phyloP scores from a whole-genome alignment of 1,140 invertebrate genomes.

The Drosophila ironensis region DNA sequence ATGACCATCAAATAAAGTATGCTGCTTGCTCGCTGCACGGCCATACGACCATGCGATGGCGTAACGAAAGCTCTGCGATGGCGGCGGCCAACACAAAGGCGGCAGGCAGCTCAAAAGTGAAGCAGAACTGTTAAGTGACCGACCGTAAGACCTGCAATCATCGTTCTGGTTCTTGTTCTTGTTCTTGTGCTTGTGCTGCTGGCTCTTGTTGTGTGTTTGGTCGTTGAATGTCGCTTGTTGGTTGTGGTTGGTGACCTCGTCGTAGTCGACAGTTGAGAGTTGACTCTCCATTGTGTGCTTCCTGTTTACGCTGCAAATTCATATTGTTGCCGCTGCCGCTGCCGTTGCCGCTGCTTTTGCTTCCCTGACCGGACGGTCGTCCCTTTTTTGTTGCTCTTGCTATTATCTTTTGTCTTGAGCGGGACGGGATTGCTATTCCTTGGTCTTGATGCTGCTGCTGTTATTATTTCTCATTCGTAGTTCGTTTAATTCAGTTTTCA shows the following conservation, averaged over 20 bases:
- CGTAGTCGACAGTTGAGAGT: slow-evolving; percentile 76
- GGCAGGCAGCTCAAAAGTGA: slow-evolving; percentile 56
- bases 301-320: slow-evolving; percentile 72
- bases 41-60: too few species aligned
- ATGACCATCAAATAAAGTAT: slow-evolving; percentile 81
- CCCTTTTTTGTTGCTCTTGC: slow-evolving; percentile 43
- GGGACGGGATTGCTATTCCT: slow-evolving; percentile 32
- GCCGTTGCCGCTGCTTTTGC: slow-evolving; percentile 26
- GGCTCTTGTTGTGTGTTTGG: slow-evolving; percentile 35
- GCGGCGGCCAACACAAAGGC: not conserved
- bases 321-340: slow-evolving; percentile 43
- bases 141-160: slow-evolving; percentile 74
- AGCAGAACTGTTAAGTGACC: slow-evolving; percentile 71
- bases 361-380: slow-evolving; percentile 11
- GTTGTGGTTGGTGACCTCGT: slow-evolving; percentile 67
- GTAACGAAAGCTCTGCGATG: slow-evolving; percentile 22
- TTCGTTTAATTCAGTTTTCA: slow-evolving; percentile 80
- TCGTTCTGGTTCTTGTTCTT: slow-evolving; percentile 30
- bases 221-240: slow-evolving; percentile 35
- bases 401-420: slow-evolving; percentile 73
- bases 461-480: slow-evolving; percentile 76
- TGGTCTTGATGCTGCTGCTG: slow-evolving; percentile 28
- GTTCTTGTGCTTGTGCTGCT: slow-evolving; percentile 14
- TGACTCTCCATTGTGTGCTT: slow-evolving; percentile 78
- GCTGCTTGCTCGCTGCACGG: slow-evolving; percentile 64